phyloP scores from a whole-genome alignment of 2,888 invertebrate genomes.

The Drosophila rubida region DNA sequence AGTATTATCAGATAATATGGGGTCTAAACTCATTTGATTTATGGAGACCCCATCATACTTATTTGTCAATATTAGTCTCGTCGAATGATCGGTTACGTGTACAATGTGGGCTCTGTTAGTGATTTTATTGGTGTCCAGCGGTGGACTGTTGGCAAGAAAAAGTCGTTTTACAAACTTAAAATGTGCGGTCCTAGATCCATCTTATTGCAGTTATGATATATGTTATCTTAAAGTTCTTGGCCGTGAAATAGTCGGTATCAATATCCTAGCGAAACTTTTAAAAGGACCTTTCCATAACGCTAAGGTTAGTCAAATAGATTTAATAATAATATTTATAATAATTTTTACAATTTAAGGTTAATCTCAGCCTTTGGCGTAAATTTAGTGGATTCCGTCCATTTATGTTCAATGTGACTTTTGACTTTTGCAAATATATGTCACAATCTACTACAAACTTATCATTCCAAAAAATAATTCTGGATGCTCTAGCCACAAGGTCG shows the following conservation, averaged over 20 bases:
- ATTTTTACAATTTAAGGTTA: neutral
- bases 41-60: no score
- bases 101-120: neutral
- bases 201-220: neutral
- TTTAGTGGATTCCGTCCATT: neutral
- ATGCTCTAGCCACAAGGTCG: neutral
- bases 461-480: neutral
- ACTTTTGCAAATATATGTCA: neutral
- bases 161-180: neutral
- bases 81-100: neutral
- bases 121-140: neutral
- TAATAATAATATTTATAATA: neutral
- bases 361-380: neutral
- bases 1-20: no score
- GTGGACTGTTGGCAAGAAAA: neutral
- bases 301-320: neutral
- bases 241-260: neutral
- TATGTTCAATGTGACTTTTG: neutral
- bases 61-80: no score
- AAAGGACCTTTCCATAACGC: neutral
- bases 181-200: neutral
- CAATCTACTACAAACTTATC: neutral
- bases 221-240: neutral
- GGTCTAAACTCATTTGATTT: no score
- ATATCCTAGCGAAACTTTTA: neutral